Base-by-base conservation (phyloP, 1,140 invertebrate genomes). In the Acromyrmex charruanus region DNA sequence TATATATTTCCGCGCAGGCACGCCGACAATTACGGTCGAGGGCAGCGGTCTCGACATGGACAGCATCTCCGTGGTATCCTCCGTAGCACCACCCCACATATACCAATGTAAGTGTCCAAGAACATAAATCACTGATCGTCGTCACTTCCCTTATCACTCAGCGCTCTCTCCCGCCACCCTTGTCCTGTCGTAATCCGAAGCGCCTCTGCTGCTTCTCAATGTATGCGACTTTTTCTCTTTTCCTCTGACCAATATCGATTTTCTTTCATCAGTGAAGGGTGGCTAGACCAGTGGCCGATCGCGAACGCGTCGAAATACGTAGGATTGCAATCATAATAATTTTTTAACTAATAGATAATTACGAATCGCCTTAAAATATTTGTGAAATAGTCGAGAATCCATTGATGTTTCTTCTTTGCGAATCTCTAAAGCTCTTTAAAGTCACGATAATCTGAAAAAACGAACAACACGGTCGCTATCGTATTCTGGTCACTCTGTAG, bases 91-190 rank as follows among this genome's bases (percentile, higher is more conserved):
- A 87, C 96, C 97, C 87, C 97, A 98, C 93, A 97, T 97, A 94
- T 98, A 98, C 94, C 97, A 98, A 96, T 96, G 97, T 98, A 96
- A 97, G 97, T 97, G 93, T 92, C 91, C 93, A 92, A 87, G 80
- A 75, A 90, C 87, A 77, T 91, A 92, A 87, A 88, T 92, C 89
- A 81, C 87, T 88, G 89, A 90, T 90, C 86, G 69, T 84, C 80
- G 80, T 84, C 80, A 74, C 39, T 18, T 51, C 55, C 69, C 58
- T 35, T 51, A 39, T 74, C 69, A 75, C 55, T 74, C 77, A 35
- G 55, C 80, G 55, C 80, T 74, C 39, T 55, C 9, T 49, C 51
- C 66, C 9, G 21, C n/a, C 61, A 16, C 16, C 35, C 66, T 51
- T 16, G 21, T 81, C 35, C 39, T 21, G 4, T 61, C 49, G 31